Evolutionary conservation across 2,888 invertebrate species (phyloP).

Genomic region (Ptychoptera contaminata): DNA sequence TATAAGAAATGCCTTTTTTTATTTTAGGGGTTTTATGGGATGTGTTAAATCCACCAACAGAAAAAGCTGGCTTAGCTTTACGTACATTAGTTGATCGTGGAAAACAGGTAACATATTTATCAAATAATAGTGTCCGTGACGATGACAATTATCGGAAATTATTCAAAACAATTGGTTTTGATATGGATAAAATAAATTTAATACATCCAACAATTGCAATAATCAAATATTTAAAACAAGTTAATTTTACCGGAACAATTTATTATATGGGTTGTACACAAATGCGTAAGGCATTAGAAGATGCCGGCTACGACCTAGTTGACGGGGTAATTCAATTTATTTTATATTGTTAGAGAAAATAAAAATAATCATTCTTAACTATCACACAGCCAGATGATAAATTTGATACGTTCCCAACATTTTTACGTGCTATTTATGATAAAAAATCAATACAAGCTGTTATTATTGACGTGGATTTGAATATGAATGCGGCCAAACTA

Average conservation of each 20-base stretch:
- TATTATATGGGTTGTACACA: constrained; percentile 26
- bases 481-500: constrained; percentile 29
- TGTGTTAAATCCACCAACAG: constrained; percentile 22
- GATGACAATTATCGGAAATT: constrained; percentile 21
- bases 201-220: constrained; percentile 30
- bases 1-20: not conserved
- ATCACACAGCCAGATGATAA: too few species aligned
- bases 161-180: constrained; percentile 18
- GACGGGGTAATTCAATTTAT: constrained; percentile 24
- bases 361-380: not conserved
- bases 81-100: constrained; percentile 24
- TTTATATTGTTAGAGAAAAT: too few species aligned
- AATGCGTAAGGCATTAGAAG: constrained; percentile 23
- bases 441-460: constrained; percentile 30
- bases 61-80: constrained; percentile 22
- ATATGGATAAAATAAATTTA: constrained; percentile 4
- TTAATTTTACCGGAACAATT: constrained; percentile 29
- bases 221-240: constrained; percentile 30
- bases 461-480: constrained; percentile 30
- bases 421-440: too few species aligned
- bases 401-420: too few species aligned
- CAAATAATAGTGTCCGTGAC: constrained; percentile 28
- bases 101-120: constrained; percentile 28
- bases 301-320: constrained; percentile 28
- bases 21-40: constrained; percentile 34